Conservation (phyloP, 2,113 vertebrate genomes). For the Rhabdornis inornatus region DNA sequence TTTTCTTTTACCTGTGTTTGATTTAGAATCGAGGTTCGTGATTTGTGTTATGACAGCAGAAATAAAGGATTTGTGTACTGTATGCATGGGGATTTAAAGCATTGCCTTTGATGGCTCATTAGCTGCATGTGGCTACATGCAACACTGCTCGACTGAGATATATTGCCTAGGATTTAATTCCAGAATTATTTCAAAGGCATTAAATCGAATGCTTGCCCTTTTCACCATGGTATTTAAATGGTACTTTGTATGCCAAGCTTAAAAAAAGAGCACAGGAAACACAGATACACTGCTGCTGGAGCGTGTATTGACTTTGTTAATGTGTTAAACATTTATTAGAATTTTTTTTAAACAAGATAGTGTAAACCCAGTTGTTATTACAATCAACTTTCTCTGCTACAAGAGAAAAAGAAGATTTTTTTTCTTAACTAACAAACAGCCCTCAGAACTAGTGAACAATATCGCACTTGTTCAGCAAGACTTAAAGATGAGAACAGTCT, state of each 20-base stretch:
- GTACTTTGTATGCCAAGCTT: conserved; percentile 20
- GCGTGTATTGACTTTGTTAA: conserved; percentile 15
- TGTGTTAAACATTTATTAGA: conserved; percentile 16
- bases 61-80: not conserved
- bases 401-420: not conserved
- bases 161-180: conserved; percentile 36
- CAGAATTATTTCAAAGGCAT: conserved; percentile 60
- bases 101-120: conserved; percentile 26
- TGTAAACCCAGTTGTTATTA: conserved; percentile 2
- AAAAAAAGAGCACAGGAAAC: conserved; percentile 16
- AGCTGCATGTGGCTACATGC: conserved; percentile 22
- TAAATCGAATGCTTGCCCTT: conserved; percentile 35
- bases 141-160: conserved; percentile 19
- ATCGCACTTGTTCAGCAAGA: not conserved
- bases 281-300: conserved; percentile 11
- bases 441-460: not conserved
- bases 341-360: not conserved
- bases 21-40: conserved; percentile 23
- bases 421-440: not conserved
- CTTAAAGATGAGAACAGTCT: not conserved
- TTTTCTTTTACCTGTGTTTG: conserved; percentile 11
- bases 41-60: conserved; percentile 32
- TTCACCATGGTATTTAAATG: conserved; percentile 47
- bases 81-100: conserved; percentile 22
- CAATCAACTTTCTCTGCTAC: not conserved